Percentiles rank a stretch among this genome's conserved stretches.
These are phyloP conservation scores for Lottia scabra DNA, from an alignment of 2,888 invertebrate genomes.

Conservation along the genomic window DNA sequence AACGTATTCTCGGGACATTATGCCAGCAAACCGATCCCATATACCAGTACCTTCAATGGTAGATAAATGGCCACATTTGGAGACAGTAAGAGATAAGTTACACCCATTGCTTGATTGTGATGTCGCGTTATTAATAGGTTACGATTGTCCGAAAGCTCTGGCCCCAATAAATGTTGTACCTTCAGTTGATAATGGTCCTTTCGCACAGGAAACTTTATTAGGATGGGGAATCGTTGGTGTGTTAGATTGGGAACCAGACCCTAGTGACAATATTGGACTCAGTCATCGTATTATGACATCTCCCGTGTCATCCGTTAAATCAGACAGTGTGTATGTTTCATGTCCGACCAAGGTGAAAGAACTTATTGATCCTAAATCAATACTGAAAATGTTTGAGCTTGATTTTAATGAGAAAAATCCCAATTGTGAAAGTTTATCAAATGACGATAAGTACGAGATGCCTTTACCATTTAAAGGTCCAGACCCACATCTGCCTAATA, in stretches of 20 bases:
- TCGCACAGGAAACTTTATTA: slow-evolving; percentile 28
- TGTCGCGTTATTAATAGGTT: not conserved
- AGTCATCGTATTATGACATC: slow-evolving; percentile 3
- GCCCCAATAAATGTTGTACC: not conserved
- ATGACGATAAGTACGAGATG: not conserved
- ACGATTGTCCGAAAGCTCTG: not conserved
- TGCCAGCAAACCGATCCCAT: not conserved
- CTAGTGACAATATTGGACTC: not conserved
- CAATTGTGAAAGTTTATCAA: not conserved
- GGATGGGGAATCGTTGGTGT: slow-evolving; percentile 35
- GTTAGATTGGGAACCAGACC: too few species aligned
- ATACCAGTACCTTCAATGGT: not conserved
- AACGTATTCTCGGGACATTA: not conserved
- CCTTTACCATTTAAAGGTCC: slow-evolving; percentile 25
- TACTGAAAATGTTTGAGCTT: slow-evolving; percentile 13
- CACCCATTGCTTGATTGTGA: not conserved
- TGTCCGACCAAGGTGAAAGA: not conserved
- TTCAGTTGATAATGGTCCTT: not conserved
- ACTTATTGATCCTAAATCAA: not conserved
- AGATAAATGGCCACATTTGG: not conserved
- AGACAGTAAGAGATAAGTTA: not conserved
- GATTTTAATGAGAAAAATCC: slow-evolving; percentile 10
- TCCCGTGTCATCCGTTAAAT: too few species aligned
- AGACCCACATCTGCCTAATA: slow-evolving; percentile 15
- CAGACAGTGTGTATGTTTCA: not conserved